Conservation (phyloP, 2,888 invertebrate species). For the Microdon myrmicae region DNA sequence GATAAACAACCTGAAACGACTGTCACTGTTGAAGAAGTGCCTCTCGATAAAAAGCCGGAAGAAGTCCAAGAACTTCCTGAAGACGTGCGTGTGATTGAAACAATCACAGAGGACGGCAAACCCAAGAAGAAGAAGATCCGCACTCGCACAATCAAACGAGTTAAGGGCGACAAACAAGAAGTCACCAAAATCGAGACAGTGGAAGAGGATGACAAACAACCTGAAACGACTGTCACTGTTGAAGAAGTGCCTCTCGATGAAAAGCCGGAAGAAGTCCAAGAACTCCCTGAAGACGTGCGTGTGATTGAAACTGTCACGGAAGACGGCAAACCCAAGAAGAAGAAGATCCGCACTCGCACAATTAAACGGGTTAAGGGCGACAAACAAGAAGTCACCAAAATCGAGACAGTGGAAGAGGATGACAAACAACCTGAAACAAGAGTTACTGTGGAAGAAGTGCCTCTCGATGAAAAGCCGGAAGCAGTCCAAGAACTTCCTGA, state of each 20-base stretch:
- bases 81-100: conserved; percentile 55
- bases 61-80: conserved; percentile 60
- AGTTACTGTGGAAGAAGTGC: conserved; percentile 53
- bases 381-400: conserved; percentile 63
- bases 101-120: conserved; percentile 53
- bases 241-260: conserved; percentile 47
- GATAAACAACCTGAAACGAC: conserved; percentile 58
- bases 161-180: conserved; percentile 61
- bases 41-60: conserved; percentile 46
- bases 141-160: conserved; percentile 47
- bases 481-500: conserved; percentile 55
- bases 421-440: conserved; percentile 59
- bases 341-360: conserved; percentile 59
- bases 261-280: conserved; percentile 60
- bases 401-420: conserved; percentile 60
- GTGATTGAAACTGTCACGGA: conserved; percentile 66
- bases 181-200: conserved; percentile 65
- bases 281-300: conserved; percentile 59
- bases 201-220: conserved; percentile 64
- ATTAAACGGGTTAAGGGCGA: conserved; percentile 62
- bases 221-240: conserved; percentile 60
- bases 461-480: too few species aligned
- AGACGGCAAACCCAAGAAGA: conserved; percentile 61
- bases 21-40: conserved; percentile 54
- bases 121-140: conserved; percentile 62